Percentiles rank a stretch among this genome's conserved stretches.
Conservation (phyloP, 2,888 invertebrate species). For the Rutpela maculata region DNA sequence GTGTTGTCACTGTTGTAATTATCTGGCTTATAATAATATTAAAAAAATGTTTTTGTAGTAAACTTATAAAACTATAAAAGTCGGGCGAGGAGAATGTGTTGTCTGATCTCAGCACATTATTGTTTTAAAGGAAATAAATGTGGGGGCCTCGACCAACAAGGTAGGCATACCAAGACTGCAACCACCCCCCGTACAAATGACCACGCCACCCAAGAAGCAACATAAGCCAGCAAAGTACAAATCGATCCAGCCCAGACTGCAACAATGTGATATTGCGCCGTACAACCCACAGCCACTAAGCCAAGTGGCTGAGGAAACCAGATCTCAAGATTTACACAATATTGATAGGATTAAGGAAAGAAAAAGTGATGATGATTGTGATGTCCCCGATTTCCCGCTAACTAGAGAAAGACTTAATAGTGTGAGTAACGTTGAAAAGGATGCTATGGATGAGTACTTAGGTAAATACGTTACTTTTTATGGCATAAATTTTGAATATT, state of each 20-base stretch:
- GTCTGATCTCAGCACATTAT: not conserved
- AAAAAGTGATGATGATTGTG: slow-evolving; percentile 60
- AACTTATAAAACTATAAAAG: too few species aligned
- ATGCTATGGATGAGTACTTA: slow-evolving; percentile 88
- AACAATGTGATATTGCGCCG: slow-evolving; percentile 71
- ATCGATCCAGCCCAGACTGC: slow-evolving; percentile 75
- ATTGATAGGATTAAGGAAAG: slow-evolving; percentile 65
- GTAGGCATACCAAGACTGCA: slow-evolving; percentile 69
- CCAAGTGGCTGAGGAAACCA: slow-evolving; percentile 64
- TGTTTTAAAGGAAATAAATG: slow-evolving; percentile 46
- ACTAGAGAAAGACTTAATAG: slow-evolving; percentile 82
- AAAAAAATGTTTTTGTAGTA: too few species aligned
- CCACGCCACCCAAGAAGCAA: slow-evolving; percentile 42
- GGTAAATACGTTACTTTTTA: slow-evolving; percentile 69
- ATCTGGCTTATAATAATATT: not conserved
- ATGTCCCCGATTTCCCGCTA: slow-evolving; percentile 65
- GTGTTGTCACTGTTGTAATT: not conserved
- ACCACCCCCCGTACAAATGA: slow-evolving; percentile 46
- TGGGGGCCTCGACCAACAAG: slow-evolving; percentile 57
- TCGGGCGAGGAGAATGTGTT: not conserved
- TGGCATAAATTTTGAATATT: slow-evolving; percentile 3
- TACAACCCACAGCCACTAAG: slow-evolving; percentile 67
- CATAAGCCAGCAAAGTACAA: slow-evolving; percentile 73
- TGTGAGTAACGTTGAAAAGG: slow-evolving; percentile 86
- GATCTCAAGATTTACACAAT: slow-evolving; percentile 70